Base-by-base conservation (phyloP, 2,797 vertebrate species). In the Malacoraja senta region DNA sequence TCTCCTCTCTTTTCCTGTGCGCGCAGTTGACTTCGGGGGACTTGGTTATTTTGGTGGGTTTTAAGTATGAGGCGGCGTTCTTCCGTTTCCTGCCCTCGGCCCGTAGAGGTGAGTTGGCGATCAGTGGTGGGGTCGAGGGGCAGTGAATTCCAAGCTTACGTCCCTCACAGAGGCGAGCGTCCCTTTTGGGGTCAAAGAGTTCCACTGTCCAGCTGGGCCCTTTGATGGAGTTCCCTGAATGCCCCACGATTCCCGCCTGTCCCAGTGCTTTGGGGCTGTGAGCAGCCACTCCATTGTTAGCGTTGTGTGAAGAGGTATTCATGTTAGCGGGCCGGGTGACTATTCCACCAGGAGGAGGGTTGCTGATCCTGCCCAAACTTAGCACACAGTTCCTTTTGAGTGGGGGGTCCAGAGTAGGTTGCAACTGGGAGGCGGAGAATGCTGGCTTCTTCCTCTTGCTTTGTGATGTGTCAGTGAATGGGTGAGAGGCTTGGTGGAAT, bases 341-440 rank as follows among this genome's bases (percentile, higher is more conserved):
- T 63, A 94, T 92, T 71, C 96, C 94, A 2, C 96, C 95, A 21
- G 96, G 94, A 72, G 96, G 94, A 0, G 95, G 95, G 76, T 97
- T 97, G 94, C 95, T 96, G 8, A 76, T 72, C 94, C 97, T 95
- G 93, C 97, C 97, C 79, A 97, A 96, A 61, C 97, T 96, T 93
- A 95, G 94, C 68, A 96, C 94, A 94, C 97, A 98, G 96, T 98
- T 98, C 96, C 97, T 97, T 96, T 98, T 98, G 13, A 97, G 97
- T 68, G 97, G 97, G 21, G 61, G n/a, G n/a, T 88, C 84, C 7
- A 2, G 21, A 65, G 61, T 1, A 1, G 97, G 96, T 76, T 97
- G 96, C 86, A 96, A 95, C 9, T 96, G 95, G 0, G 93, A 19
- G 2, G 96, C 94, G 80, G 96, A 96, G 0, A 97, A 2, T 9